These are phyloP conservation scores for Corbicula japonica DNA, from an alignment of 2,888 invertebrate genomes.

Conservation along the genomic window DNA sequence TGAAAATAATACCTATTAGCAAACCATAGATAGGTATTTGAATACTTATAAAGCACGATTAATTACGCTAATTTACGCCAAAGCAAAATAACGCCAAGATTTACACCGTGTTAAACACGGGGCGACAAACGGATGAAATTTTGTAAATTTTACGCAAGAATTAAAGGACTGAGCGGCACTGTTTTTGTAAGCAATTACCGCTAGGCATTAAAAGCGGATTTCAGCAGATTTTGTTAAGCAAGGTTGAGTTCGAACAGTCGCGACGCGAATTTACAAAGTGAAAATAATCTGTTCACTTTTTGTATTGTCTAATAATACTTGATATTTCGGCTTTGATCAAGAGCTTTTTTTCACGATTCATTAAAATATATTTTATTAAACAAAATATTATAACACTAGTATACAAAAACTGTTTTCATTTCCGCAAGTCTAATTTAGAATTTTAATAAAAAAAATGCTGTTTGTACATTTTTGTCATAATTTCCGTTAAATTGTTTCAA, in stretches of 20 bases:
- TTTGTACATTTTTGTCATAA: no score
- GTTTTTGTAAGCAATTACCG: constrained; percentile 64
- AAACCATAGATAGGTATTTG: constrained; percentile 16
- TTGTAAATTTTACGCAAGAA: constrained; percentile 47
- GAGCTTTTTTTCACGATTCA: no score
- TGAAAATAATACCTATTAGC: constrained; percentile 38
- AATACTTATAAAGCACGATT: constrained; percentile 32
- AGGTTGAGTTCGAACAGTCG: constrained; percentile 9
- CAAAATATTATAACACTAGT: no score
- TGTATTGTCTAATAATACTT: no score
- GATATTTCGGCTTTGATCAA: no score
- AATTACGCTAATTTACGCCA: constrained; percentile 48
- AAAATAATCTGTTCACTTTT: neutral
- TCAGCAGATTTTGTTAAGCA: constrained; percentile 11
- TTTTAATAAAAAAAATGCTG: no score
- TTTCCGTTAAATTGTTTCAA: no score
- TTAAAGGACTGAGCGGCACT: constrained; percentile 59
- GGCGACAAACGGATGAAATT: constrained; percentile 53
- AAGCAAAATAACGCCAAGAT: constrained; percentile 52
- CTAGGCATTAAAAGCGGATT: constrained; percentile 50
- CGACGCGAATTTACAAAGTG: constrained; percentile 24
- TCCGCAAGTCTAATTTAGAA: no score
- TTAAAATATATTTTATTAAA: no score
- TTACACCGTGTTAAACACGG: constrained; percentile 56
- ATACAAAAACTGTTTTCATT: no score